Conservation (phyloP, 1,140 invertebrate species). For the Anastrepha obliqua region DNA sequence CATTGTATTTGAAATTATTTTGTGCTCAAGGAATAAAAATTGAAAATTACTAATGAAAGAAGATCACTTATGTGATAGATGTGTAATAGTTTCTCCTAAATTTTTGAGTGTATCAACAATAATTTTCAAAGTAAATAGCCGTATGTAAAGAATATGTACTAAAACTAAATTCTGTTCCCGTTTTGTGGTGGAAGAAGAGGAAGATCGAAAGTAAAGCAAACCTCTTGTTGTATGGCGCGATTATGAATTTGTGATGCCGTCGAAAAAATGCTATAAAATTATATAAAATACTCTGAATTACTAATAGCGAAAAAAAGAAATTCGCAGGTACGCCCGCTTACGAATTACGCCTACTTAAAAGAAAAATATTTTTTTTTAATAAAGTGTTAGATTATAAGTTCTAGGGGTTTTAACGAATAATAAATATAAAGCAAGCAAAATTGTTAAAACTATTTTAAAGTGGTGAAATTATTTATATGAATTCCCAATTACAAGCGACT, state of each 20-base stretch:
- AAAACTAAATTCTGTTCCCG: slow-evolving; percentile 41
- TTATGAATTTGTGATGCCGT: slow-evolving; percentile 29
- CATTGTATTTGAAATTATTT: slow-evolving; percentile 54
- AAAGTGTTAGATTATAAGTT: background rate
- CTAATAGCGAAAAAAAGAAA: background rate
- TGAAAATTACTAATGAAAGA: background rate
- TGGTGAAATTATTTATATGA: background rate
- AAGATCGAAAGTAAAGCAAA: slow-evolving; percentile 9
- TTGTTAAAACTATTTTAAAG: background rate
- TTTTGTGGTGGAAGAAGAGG: slow-evolving; percentile 29
- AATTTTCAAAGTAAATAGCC: slow-evolving; percentile 10
- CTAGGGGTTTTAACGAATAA: background rate
- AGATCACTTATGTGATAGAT: background rate
- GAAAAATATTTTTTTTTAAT: background rate
- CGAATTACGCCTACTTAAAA: background rate
- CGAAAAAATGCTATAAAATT: slow-evolving; percentile 1
- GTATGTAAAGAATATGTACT: background rate
- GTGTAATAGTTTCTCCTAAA: background rate
- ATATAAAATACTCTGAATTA: background rate
- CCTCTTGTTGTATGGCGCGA: background rate
- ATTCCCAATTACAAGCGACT: background rate
- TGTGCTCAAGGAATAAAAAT: background rate
- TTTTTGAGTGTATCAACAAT: background rate
- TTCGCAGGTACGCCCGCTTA: background rate
- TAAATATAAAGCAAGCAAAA: background rate